A percentile compares a stretch with the other conserved stretches of the same genome.
These are phyloP conservation scores for Zosterops japonicus DNA, from an alignment of 2,113 vertebrate species.

Conservation along the genomic window DNA sequence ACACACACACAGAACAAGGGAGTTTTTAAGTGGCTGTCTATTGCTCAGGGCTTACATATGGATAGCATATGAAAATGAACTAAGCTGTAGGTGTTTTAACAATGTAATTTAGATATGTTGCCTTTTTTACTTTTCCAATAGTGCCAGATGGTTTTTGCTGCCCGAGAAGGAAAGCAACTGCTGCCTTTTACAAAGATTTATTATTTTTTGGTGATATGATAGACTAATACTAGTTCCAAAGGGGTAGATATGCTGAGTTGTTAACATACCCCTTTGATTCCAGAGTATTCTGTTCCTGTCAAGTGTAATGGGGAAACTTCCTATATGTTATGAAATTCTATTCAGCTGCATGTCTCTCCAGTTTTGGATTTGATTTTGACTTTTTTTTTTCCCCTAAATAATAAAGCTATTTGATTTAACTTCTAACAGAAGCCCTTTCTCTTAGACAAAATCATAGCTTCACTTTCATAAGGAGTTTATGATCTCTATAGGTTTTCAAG, in stretches of 20 bases:
- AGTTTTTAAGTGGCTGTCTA: neutral
- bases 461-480: neutral
- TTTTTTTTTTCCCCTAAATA: neutral
- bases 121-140: neutral
- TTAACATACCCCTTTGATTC: constrained; percentile 48
- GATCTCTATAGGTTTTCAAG: neutral
- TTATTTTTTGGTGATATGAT: constrained; percentile 39
- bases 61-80: constrained; percentile 45
- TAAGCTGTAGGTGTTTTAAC: constrained; percentile 48
- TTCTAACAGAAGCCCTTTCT: neutral
- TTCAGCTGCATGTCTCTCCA: neutral
- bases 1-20: neutral
- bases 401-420: neutral
- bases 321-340: neutral
- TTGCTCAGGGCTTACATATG: constrained; percentile 42
- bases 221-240: constrained; percentile 44
- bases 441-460: neutral
- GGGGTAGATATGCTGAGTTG: constrained; percentile 34
- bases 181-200: constrained; percentile 56
- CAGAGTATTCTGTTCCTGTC: constrained; percentile 2
- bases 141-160: neutral
- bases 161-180: constrained; percentile 25
- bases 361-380: neutral
- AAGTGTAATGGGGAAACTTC: constrained; percentile 10
- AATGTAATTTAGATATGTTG: constrained; percentile 33